Conservation (phyloP, 2,113 vertebrate species). For the Recurvirostra avosetta region DNA sequence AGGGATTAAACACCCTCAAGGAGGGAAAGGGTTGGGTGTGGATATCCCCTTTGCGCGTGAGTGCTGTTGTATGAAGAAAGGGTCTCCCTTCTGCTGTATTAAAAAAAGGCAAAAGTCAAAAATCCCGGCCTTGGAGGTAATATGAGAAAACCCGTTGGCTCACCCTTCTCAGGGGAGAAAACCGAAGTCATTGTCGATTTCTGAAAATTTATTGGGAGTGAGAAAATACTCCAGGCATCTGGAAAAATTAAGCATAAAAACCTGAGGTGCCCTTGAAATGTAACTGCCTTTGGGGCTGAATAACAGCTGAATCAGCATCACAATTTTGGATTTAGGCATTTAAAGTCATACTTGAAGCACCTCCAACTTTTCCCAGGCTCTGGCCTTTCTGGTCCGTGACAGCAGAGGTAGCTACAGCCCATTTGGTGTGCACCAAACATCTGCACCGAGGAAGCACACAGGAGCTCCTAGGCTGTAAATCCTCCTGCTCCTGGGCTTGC, state of each 20-base stretch:
- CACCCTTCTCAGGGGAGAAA: neutral
- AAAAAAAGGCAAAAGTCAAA: neutral
- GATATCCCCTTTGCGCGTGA: neutral
- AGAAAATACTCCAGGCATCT: conserved; percentile 1
- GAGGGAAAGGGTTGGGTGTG: neutral
- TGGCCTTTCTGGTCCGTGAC: neutral
- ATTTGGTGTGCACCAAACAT: neutral
- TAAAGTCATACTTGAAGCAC: neutral
- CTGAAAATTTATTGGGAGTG: conserved; percentile 31
- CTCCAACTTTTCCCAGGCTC: neutral
- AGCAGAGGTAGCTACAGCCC: neutral
- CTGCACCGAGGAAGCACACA: neutral
- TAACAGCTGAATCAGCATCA: conserved; percentile 28
- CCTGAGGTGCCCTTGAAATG: neutral
- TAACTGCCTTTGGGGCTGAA: neutral
- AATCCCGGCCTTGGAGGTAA: neutral
- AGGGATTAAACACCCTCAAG: neutral
- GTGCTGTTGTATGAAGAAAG: neutral
- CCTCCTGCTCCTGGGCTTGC: neutral
- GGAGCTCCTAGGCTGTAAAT: neutral
- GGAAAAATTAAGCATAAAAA: conserved; percentile 36
- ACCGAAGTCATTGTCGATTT: neutral
- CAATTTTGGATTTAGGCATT: neutral
- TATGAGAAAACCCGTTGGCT: neutral
- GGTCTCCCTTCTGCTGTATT: neutral